Percentiles rank a stretch among this genome's conserved stretches.
phyloP scores from a whole-genome alignment of 2,113 vertebrate species.

The Progne subis region DNA sequence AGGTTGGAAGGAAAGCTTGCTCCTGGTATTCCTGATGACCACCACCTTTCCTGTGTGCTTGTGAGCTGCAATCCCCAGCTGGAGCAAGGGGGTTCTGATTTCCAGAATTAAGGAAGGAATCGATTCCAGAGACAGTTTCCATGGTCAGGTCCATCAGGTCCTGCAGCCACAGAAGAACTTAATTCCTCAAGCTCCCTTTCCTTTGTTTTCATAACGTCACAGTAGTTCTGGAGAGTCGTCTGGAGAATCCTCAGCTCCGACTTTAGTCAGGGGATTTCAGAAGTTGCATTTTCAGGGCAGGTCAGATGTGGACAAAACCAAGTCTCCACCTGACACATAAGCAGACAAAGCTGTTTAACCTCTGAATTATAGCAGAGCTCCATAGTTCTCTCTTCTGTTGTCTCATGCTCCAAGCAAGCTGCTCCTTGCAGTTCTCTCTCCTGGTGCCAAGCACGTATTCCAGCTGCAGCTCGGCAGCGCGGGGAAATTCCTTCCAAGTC shows the following conservation, averaged over 20 bases:
- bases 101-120: constrained; percentile 25
- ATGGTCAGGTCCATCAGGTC: constrained; percentile 23
- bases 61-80: not conserved
- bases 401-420: constrained; percentile 36
- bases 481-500: constrained; percentile 55
- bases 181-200: constrained; percentile 40
- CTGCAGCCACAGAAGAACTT: constrained; percentile 32
- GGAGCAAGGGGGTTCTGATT: not conserved
- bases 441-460: constrained; percentile 55
- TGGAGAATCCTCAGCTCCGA: constrained; percentile 37
- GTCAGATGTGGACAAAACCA: constrained; percentile 47
- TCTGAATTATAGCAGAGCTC: constrained; percentile 48
- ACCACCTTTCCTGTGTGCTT: not conserved
- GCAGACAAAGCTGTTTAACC: constrained; percentile 49
- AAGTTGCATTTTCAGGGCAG: constrained; percentile 50
- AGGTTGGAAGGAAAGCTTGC: constrained; percentile 21
- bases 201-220: constrained; percentile 19
- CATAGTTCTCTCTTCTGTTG: constrained; percentile 35
- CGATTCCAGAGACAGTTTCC: not conserved
- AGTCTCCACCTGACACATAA: constrained; percentile 49
- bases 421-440: constrained; percentile 46
- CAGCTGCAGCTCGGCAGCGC: constrained; percentile 38
- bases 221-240: constrained; percentile 52
- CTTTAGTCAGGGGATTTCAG: not conserved
- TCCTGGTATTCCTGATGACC: not conserved